Evolutionary conservation across 2,888 invertebrate species (phyloP), one percentile per base, ranked within the genome.

Genomic region (Glyphotaelius pellucidus): DNA sequence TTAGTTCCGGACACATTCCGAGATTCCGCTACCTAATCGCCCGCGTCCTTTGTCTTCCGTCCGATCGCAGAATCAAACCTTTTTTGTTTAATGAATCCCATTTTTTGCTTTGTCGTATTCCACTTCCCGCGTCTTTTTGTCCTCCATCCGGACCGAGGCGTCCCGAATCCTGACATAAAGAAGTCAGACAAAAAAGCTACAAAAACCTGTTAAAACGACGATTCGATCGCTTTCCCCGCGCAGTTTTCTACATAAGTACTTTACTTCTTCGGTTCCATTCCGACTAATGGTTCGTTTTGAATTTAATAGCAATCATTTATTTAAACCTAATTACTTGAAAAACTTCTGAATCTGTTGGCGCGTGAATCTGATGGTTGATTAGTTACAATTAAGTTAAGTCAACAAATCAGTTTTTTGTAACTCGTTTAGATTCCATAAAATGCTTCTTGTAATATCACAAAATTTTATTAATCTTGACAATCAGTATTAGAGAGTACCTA

Each of bases 1-100:
- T 67, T 67, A 4, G 67, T 19, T 19, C 67, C n/a, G 67, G 25
- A 25, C 67, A 67, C 25, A 25, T 67, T 67, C 67, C 67, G 9
- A 25, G 67, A 67, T 67, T 25, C 25, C 67, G 67, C 67, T 67
- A 25, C 67, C 67, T 67, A 67, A 67, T 86, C 38, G 47, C 9
- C 86, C 42, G 42, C 14, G n/a, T 86, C 86, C 86, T 86, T 86
- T 86, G 86, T 86, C 47, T 86, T 86, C 86, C 86, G n/a, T 47
- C 42, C 86, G 42, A 86, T 86, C 86, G 86, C 42, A 86, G 42
- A 30, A 86, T 30, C 42, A 30, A 30, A 38, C 86, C n/a, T 47
- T 86, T 86, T 86, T 42, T 42, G 38, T 86, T 30, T 52, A 15
- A 15, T 15, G 67, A 67, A n/a, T 67, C 25, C 67, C 9, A 67